phyloP scores from a whole-genome alignment of 2,888 invertebrate species.

The Tanytarsus gracilentus region DNA sequence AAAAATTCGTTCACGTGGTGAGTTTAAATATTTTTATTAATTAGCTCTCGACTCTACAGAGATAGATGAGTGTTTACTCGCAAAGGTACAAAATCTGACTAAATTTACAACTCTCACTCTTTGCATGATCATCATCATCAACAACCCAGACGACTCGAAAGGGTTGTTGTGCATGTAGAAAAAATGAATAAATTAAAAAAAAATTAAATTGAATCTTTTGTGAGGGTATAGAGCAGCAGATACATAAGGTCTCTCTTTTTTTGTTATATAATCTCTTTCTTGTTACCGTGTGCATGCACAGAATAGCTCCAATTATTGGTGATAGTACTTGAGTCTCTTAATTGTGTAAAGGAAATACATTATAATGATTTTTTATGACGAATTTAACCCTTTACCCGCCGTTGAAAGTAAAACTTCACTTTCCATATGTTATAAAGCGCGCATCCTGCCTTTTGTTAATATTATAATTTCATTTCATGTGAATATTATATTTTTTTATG shows the following conservation, averaged over 20 bases:
- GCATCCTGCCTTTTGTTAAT: conserved; percentile 20
- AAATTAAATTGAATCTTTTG: background rate
- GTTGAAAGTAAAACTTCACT: conserved; percentile 18
- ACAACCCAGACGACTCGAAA: background rate
- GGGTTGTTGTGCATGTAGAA: background rate
- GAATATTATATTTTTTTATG: background rate
- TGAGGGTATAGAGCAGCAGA: background rate
- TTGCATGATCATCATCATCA: too few relatives aligned
- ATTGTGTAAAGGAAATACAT: conserved; percentile 13
- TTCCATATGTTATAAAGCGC: conserved; percentile 24
- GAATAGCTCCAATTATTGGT: background rate
- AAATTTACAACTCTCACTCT: too few relatives aligned
- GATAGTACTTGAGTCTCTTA: too few relatives aligned
- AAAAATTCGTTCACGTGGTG: too few relatives aligned
- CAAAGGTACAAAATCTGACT: too few relatives aligned
- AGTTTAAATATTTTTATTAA: too few relatives aligned
- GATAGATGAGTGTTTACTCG: too few relatives aligned
- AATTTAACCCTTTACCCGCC: conserved; percentile 14
- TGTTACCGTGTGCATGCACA: background rate
- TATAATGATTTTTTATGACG: conserved; percentile 14
- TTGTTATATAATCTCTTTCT: background rate
- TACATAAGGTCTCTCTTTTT: background rate
- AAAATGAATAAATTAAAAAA: conserved; percentile 3
- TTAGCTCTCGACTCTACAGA: too few relatives aligned
- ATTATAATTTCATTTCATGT: conserved; percentile 1